Conservation (phyloP, 1,140 invertebrate genomes). For the Atta colombica region DNA sequence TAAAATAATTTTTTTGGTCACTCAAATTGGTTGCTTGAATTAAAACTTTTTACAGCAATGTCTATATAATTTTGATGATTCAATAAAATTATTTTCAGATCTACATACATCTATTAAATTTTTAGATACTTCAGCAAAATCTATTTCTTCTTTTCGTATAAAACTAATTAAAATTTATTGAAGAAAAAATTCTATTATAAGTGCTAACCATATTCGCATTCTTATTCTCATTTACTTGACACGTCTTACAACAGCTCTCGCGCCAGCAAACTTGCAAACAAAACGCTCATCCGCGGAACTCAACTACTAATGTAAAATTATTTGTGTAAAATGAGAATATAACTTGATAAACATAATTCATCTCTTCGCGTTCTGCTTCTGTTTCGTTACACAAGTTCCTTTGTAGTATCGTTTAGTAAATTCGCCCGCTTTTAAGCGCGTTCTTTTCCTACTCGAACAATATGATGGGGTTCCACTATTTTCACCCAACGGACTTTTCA, state of each 20-base stretch:
- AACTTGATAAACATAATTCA: conserved; percentile 50
- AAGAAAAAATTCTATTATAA: background rate
- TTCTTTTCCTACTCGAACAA: background rate
- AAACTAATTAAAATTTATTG: background rate
- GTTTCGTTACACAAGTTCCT: conserved; percentile 8
- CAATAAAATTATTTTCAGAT: too few species aligned
- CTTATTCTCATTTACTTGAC: background rate
- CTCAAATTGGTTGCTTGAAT: too few species aligned
- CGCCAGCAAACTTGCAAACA: background rate
- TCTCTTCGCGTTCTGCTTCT: conserved; percentile 14
- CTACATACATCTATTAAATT: too few species aligned
- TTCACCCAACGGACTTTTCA: conserved; percentile 28
- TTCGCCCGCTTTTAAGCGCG: background rate
- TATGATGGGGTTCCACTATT: background rate
- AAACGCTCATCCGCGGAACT: conserved; percentile 17
- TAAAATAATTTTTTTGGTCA: too few species aligned
- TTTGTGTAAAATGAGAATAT: conserved; percentile 9
- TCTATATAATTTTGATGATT: too few species aligned
- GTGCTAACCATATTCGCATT: background rate
- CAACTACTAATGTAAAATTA: background rate
- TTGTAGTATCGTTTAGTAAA: background rate
- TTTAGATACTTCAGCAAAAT: too few species aligned
- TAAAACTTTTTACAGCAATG: too few species aligned
- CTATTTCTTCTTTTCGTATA: too few species aligned
- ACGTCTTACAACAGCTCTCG: background rate